phyloP scores from a whole-genome alignment of 92 coral and sea anemone genomes.

The Heteractis magnifica region DNA sequence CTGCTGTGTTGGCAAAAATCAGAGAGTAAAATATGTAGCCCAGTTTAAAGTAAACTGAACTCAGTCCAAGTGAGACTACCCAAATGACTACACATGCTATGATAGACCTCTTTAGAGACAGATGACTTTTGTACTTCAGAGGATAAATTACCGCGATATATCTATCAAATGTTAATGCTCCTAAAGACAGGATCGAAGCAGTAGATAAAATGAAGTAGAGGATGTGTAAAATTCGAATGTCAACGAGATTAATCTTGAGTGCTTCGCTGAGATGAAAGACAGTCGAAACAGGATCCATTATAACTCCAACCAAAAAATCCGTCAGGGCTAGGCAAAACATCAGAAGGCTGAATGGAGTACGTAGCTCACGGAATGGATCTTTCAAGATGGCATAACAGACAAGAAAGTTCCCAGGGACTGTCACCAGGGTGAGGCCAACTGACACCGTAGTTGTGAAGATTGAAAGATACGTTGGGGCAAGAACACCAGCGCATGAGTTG shows the following conservation, averaged over 20 bases:
- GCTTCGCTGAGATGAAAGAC: slow-evolving; percentile 72
- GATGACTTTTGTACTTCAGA: slow-evolving; percentile 53
- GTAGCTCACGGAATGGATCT: slow-evolving; percentile 80
- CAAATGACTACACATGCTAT: slow-evolving; percentile 63
- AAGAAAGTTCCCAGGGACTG: slow-evolving; percentile 80
- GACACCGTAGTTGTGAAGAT: slow-evolving; percentile 70
- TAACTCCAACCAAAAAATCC: slow-evolving; percentile 74
- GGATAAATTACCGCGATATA: slow-evolving; percentile 76
- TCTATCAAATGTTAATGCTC: slow-evolving; percentile 76
- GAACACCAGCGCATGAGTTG: no score
- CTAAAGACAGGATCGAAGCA: slow-evolving; percentile 78
- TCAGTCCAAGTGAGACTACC: slow-evolving; percentile 57
- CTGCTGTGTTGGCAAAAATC: slow-evolving; percentile 80
- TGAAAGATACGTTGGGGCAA: slow-evolving; percentile 60
- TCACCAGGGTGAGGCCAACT: slow-evolving; percentile 54
- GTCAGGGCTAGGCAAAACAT: slow-evolving; percentile 75
- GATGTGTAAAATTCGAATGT: slow-evolving; percentile 59
- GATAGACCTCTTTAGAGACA: slow-evolving; percentile 56
- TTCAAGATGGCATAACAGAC: slow-evolving; percentile 72
- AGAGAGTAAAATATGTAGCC: slow-evolving; percentile 74
- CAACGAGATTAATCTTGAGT: slow-evolving; percentile 48
- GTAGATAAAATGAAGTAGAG: slow-evolving; percentile 70
- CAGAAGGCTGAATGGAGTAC: slow-evolving; percentile 81
- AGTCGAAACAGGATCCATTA: slow-evolving; percentile 81
- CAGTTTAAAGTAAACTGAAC: slow-evolving; percentile 63